Evolutionary conservation across 2,888 invertebrate species (phyloP), one percentile per base, ranked within the genome.

Genomic region (Trachelus stipa): DNA sequence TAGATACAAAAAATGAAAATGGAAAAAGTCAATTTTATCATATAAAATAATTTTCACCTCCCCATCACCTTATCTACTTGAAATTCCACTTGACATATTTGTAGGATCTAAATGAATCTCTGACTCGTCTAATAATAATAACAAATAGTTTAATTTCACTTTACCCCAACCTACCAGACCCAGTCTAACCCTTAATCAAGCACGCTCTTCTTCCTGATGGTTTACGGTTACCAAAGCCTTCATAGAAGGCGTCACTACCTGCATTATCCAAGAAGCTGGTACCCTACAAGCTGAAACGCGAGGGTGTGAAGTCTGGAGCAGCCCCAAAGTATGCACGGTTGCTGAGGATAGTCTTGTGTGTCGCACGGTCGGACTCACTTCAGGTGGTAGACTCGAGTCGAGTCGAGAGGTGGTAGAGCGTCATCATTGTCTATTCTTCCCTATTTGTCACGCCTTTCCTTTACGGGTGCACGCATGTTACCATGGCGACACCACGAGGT

Each of bases 371-470:
- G 76, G 75, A 75, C 77, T 73, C 77, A 79, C 76, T 76, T 37
- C 37, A 74, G 34, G 71, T 71, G 33, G 71, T 56, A 56, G 56
- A 56, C 56, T 56, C 31, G 71, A 71, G 71, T 31, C 33, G 71
- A 71, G 71, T 71, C 31, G 71, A 71, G 71, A 71, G 71, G 71
- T 71, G 71, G 71, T 12, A 33, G 84, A 84, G 85, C 84, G 82
- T 87, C 88, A 83, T 88, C 88, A 87, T 89, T 88, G 88, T 88
- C 88, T 88, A 88, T 88, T 87, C 87, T 87, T 86, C 85, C 85
- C 86, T 85, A 85, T 88, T 88, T 89, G 87, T 89, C 89, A 88
- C 88, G 88, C 88, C 86, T 88, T 79, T 69, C 73, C 74, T 40
- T 84, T 82, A 83, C 83, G 84, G 83, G 81, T 83, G 83, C 78